A percentile compares a stretch with the other conserved stretches of the same genome.
These are phyloP conservation scores for Abramis brama DNA, from an alignment of 2,113 vertebrate species.

Conservation along the genomic window DNA sequence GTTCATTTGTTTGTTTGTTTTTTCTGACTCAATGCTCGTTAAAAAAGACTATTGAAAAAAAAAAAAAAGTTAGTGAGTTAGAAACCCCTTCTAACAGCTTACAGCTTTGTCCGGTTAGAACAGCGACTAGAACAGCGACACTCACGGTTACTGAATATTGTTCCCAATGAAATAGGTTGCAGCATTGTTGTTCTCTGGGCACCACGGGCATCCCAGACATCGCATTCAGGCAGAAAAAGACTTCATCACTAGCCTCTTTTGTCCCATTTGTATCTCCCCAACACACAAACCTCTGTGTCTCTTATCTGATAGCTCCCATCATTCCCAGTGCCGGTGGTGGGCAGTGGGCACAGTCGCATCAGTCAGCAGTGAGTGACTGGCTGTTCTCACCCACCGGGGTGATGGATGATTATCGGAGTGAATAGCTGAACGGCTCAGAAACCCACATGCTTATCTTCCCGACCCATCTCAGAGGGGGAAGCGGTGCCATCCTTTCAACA, in stretches of 20 bases:
- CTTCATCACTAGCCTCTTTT: conserved; percentile 30
- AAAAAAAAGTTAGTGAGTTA: too few species aligned
- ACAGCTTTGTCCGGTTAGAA: too few species aligned
- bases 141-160: not conserved
- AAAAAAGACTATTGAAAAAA: too few species aligned
- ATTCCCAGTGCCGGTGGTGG: not conserved
- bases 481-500: not conserved
- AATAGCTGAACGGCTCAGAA: conserved; percentile 15
- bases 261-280: conserved; percentile 20
- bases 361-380: conserved; percentile 4
- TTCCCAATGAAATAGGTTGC: not conserved
- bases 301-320: conserved; percentile 45
- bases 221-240: not conserved
- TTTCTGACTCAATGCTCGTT: too few species aligned
- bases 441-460: conserved; percentile 37
- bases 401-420: conserved; percentile 27
- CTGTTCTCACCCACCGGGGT: conserved; percentile 30
- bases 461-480: conserved; percentile 20
- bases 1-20: too few species aligned
- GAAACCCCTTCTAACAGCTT: too few species aligned
- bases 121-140: too few species aligned
- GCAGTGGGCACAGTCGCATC: conserved; percentile 9
- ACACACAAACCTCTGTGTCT: conserved; percentile 23
- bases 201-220: not conserved
- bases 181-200: not conserved